Conservation (phyloP, 2,888 invertebrate genomes). For the Hypercompe scribonia region DNA sequence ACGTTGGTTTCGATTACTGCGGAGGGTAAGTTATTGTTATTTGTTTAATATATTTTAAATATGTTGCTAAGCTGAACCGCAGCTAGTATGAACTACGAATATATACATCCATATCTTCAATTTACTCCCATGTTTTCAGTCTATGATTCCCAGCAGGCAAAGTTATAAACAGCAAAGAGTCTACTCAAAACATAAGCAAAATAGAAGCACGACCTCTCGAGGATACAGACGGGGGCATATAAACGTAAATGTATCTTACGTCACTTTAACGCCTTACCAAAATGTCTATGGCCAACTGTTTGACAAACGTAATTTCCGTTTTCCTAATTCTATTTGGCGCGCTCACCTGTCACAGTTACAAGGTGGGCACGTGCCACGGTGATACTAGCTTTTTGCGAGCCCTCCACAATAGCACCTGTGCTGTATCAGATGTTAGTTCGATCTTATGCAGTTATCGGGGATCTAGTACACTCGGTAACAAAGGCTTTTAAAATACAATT, state of each 20-base stretch:
- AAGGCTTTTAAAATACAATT: neutral
- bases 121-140: too few species aligned
- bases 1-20: slow-evolving; percentile 36
- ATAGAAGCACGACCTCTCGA: neutral
- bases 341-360: slow-evolving; percentile 73
- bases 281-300: slow-evolving; percentile 29
- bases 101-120: too few species aligned
- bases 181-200: neutral
- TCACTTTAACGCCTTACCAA: slow-evolving; percentile 25
- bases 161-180: neutral
- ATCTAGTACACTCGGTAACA: slow-evolving; percentile 24
- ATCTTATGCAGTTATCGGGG: slow-evolving; percentile 31
- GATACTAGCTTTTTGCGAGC: slow-evolving; percentile 48
- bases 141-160: too few species aligned
- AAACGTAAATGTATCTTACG: slow-evolving; percentile 5
- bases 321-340: slow-evolving; percentile 45
- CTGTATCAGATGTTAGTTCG: slow-evolving; percentile 48
- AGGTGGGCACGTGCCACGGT: slow-evolving; percentile 62
- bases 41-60: neutral
- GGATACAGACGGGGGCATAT: neutral
- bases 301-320: slow-evolving; percentile 69
- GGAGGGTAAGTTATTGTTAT: neutral
- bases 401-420: slow-evolving; percentile 54
- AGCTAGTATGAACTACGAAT: too few species aligned
- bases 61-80: neutral